Evolutionary conservation across 2,888 invertebrate species (phyloP).

Genomic region (Drosophila demipolita): DNA sequence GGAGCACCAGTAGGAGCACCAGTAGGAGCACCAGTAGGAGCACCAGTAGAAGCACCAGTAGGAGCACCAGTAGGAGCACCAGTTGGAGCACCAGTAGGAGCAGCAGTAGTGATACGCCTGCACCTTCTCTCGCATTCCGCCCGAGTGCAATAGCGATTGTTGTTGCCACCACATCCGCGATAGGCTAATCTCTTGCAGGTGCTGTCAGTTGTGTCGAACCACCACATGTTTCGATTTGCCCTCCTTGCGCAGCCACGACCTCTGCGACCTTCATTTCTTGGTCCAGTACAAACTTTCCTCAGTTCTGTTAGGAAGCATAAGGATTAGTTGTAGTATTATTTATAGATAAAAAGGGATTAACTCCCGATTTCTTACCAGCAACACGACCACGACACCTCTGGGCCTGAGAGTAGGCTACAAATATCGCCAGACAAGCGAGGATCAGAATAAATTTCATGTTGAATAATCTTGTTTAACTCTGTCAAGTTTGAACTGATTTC

Average conservation of each 20-base stretch:
- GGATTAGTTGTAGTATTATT: too few species aligned
- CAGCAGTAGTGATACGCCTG: background rate
- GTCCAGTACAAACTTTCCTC: background rate
- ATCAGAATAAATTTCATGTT: constrained; percentile 50
- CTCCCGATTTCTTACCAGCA: background rate
- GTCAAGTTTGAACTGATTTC: constrained; percentile 27
- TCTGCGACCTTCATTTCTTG: background rate
- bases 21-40: background rate
- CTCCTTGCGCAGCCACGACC: background rate
- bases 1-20: background rate
- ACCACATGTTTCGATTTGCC: constrained; percentile 31
- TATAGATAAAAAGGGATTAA: fast-evolving
- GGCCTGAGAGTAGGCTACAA: constrained; percentile 18
- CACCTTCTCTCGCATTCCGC: constrained; percentile 1
- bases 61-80: background rate
- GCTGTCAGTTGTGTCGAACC: constrained; percentile 8
- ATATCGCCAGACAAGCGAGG: constrained; percentile 32
- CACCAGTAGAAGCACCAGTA: background rate
- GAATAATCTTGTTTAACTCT: background rate
- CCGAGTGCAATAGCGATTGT: constrained; percentile 19
- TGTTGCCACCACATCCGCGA: constrained; percentile 23
- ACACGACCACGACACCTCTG: constrained; percentile 16
- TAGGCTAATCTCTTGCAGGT: constrained; percentile 13
- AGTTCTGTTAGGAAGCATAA: background rate
- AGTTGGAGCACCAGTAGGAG: background rate